Evolutionary conservation across 2,113 vertebrate species (phyloP).

Genomic region (Probosciger aterrimus): DNA sequence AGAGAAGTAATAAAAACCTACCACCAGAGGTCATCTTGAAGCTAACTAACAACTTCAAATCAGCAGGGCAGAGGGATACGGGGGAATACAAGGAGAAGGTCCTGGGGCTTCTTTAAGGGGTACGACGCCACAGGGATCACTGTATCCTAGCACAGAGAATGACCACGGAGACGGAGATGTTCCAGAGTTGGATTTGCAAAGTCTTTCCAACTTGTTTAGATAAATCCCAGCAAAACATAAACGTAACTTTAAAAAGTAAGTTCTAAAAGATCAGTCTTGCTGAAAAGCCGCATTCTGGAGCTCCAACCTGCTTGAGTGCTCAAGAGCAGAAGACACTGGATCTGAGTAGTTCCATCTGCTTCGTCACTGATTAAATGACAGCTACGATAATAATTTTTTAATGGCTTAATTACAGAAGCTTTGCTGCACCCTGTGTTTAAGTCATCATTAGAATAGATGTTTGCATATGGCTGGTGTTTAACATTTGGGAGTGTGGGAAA

Average conservation of each 20-base stretch:
- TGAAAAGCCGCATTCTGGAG: background rate
- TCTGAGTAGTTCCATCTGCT: background rate
- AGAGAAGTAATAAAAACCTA: background rate
- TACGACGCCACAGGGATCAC: background rate
- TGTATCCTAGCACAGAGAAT: background rate
- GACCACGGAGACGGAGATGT: rapidly evolving
- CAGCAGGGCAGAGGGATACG: rapidly evolving
- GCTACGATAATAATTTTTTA: background rate
- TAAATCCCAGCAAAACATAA: background rate
- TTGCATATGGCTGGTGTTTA: background rate
- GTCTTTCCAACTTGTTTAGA: background rate
- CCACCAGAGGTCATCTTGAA: conserved; percentile 44
- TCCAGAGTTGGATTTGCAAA: background rate
- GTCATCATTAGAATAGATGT: background rate
- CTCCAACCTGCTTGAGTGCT: background rate
- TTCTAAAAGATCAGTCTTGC: background rate
- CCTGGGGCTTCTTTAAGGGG: rapidly evolving
- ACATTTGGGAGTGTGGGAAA: background rate
- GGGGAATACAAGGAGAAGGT: too few species aligned
- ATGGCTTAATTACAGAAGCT: background rate
- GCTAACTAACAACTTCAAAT: background rate
- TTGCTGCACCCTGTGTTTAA: background rate
- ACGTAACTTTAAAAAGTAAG: background rate
- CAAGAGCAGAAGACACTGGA: background rate
- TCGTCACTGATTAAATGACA: background rate